phyloP scores from a whole-genome alignment of 2,888 invertebrate genomes.

The Apodemia mormo region DNA sequence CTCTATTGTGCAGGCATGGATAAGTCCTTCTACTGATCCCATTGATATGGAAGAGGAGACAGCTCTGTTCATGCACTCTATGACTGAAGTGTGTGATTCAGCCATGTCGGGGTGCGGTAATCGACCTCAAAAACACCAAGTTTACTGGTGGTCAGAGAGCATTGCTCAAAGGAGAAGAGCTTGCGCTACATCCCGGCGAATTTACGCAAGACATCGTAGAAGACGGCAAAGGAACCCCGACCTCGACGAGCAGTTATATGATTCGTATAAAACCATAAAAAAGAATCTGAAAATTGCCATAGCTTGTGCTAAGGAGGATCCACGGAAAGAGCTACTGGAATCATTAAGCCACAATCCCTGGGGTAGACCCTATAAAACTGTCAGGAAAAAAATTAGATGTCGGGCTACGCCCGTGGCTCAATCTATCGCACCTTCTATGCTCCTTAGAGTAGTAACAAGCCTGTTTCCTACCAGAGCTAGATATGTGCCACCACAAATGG shows the following conservation, averaged over 20 bases:
- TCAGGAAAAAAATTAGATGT: slow-evolving; percentile 18
- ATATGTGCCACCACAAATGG: neutral
- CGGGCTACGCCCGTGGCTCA: slow-evolving; percentile 21
- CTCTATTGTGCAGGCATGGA: neutral
- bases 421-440: neutral
- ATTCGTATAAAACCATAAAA: neutral
- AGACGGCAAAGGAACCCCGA: neutral
- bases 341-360: slow-evolving; percentile 21
- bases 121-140: neutral
- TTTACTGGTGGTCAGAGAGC: neutral
- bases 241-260: neutral
- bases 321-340: neutral
- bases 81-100: neutral
- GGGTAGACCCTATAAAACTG: slow-evolving; percentile 23
- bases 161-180: neutral
- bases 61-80: neutral
- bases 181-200: neutral
- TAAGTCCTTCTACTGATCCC: neutral
- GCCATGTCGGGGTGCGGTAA: neutral
- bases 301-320: neutral
- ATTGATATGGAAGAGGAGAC: neutral
- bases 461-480: neutral
- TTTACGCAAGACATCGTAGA: neutral
- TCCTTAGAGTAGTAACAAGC: neutral
- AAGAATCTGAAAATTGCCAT: neutral